phyloP scores from a whole-genome alignment of 2,888 invertebrate genomes.

The Balanococcus diminutus region DNA sequence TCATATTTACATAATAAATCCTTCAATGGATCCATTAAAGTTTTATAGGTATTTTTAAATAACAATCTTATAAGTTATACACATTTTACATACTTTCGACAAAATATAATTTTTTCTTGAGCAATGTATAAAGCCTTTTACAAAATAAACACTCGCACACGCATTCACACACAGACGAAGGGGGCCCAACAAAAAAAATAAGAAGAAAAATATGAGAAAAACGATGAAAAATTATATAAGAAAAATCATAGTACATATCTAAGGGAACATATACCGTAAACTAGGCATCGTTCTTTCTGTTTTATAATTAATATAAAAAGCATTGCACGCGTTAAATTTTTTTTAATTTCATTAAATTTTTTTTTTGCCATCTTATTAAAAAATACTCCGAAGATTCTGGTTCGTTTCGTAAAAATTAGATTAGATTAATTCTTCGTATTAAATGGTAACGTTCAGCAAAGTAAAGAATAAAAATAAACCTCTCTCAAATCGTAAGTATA shows the following conservation, averaged over 20 bases:
- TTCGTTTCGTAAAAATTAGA: neutral
- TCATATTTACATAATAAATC: constrained; percentile 4
- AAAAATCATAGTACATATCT: constrained; percentile 6
- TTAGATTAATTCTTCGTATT: neutral
- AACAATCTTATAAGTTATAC: constrained; percentile 23
- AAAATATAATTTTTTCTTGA: neutral
- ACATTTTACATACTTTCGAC: constrained; percentile 3
- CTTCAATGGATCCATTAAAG: neutral
- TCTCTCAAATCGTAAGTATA: neutral
- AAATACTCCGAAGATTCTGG: neutral
- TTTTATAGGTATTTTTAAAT: neutral
- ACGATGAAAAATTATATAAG: too few relatives aligned
- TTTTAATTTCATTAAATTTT: neutral
- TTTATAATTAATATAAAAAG: constrained; percentile 20
- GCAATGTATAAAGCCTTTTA: constrained; percentile 33
- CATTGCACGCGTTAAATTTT: constrained; percentile 6
- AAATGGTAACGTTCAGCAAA: constrained; percentile 3
- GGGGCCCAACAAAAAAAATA: neutral
- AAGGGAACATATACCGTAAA: constrained; percentile 7
- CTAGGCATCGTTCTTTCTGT: neutral
- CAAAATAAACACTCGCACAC: neutral
- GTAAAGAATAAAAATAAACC: neutral
- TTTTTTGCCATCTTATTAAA: neutral
- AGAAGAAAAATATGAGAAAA: neutral
- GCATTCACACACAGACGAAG: neutral